These are phyloP conservation scores for Phalacrocorax carbo DNA, from an alignment of 2,113 vertebrate species.

Conservation along the genomic window DNA sequence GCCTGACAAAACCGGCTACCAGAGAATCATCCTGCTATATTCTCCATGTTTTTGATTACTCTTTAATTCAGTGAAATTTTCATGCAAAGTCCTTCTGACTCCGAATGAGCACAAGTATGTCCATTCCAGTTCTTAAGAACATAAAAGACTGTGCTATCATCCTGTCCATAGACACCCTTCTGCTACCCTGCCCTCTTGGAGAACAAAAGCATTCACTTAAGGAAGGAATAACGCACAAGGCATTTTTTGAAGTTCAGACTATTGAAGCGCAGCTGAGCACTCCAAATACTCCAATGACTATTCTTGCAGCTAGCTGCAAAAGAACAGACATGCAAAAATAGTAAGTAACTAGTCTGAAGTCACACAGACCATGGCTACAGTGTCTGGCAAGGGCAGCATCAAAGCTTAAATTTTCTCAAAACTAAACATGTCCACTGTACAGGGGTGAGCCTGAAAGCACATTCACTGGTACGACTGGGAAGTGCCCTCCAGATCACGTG, in stretches of 20 bases:
- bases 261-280: not conserved
- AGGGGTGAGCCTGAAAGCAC: not conserved
- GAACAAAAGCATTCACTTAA: conserved; percentile 3
- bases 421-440: not conserved
- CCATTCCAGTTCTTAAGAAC: not conserved
- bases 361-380: not conserved
- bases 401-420: conserved; percentile 15
- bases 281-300: not conserved
- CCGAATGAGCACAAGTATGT: not conserved
- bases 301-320: conserved; percentile 1
- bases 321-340: not conserved
- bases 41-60: not conserved
- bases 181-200: not conserved
- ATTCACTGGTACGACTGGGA: not conserved
- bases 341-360: not conserved
- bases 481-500: not conserved
- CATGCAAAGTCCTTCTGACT: not conserved
- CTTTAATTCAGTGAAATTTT: not conserved
- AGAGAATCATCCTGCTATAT: not conserved
- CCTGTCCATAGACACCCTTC: not conserved
- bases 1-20: not conserved
- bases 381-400: not conserved
- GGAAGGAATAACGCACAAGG: not conserved
- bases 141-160: not conserved
- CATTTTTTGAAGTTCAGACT: conserved; percentile 10